Evolutionary conservation across 2,113 vertebrate genomes (phyloP).

Genomic region (Nibea coibor): DNA sequence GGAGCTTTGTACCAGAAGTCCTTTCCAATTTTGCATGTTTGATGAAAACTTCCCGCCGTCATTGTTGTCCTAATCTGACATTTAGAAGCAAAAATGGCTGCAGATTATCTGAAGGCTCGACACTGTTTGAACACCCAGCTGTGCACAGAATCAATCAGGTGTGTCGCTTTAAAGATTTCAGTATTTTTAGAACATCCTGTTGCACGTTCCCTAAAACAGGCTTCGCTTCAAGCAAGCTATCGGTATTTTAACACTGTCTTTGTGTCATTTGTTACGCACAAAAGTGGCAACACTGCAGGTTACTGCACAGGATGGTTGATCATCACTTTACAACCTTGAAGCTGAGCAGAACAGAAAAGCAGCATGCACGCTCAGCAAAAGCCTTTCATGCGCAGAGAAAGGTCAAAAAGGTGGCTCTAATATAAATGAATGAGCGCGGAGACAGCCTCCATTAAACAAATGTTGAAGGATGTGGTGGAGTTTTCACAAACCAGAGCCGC

Average conservation of each 20-base stretch:
- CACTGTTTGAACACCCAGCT: neutral
- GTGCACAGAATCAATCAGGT: neutral
- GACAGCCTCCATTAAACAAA: conserved; percentile 38
- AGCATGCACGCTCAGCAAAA: conserved; percentile 18
- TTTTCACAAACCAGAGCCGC: conserved; percentile 37
- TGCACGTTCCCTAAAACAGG: neutral
- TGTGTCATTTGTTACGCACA: neutral
- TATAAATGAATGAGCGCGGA: conserved; percentile 22
- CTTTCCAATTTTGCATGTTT: conserved; percentile 29
- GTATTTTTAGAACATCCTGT: conserved; percentile 5
- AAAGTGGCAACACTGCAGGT: neutral
- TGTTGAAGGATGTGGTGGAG: conserved; percentile 27
- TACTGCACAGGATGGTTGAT: neutral
- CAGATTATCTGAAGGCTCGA: neutral
- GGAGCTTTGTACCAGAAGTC: neutral
- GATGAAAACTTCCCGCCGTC: conserved; percentile 17
- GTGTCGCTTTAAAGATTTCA: conserved; percentile 1
- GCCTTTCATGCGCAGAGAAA: neutral
- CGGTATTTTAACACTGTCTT: neutral
- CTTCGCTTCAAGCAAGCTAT: neutral
- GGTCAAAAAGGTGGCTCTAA: conserved; percentile 30
- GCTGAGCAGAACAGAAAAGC: neutral
- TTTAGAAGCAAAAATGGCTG: conserved; percentile 27
- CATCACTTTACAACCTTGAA: neutral
- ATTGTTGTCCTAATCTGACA: neutral